Evolutionary conservation across 2,113 vertebrate species (phyloP).

Genomic region (Nycticebus coucang): DNA sequence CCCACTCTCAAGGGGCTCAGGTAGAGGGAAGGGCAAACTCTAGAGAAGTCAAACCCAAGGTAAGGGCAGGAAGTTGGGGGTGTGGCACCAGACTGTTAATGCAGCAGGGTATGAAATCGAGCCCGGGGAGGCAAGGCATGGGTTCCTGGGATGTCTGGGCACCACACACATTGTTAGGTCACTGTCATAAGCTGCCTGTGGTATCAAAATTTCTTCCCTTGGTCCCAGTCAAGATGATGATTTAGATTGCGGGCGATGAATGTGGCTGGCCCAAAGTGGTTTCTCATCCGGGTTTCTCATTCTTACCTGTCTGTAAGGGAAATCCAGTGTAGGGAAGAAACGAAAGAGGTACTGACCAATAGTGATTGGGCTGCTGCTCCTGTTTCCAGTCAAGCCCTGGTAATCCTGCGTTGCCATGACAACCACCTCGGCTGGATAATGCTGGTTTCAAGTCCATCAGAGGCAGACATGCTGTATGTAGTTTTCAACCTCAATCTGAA

Average conservation of each 20-base stretch:
- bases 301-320: neutral
- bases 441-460: neutral
- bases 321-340: neutral
- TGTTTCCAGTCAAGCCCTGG: neutral
- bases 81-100: accelerated
- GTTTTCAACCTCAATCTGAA: neutral
- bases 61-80: neutral
- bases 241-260: accelerated
- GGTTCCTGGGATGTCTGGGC: neutral
- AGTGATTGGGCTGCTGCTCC: accelerated
- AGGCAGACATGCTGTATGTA: neutral
- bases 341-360: too few relatives aligned
- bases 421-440: neutral
- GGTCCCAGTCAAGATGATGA: neutral
- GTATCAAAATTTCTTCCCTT: neutral
- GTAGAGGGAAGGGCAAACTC: neutral
- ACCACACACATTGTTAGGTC: neutral
- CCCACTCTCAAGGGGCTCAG: neutral
- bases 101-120: neutral
- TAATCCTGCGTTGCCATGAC: neutral
- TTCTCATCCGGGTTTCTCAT: neutral
- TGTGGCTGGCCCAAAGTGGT: neutral
- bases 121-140: accelerated
- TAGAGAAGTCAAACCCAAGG: neutral
- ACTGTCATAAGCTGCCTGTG: neutral